Percentiles rank a stretch among this genome's conserved stretches.
Conservation (phyloP, 2,888 invertebrate species). For the Brenthis hecate region DNA sequence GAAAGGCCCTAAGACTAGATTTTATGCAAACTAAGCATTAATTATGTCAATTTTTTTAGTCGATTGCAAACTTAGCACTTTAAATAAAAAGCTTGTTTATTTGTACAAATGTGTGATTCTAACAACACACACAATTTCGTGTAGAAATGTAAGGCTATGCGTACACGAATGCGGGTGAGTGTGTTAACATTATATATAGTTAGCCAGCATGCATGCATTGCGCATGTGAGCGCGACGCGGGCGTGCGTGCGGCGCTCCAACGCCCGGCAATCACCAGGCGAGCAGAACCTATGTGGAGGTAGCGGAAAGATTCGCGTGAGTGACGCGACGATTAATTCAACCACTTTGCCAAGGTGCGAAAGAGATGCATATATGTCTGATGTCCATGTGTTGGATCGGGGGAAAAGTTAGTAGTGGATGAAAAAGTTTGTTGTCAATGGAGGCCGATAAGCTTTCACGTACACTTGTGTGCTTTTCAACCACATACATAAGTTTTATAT, state of each 20-base stretch:
- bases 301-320: slow-evolving; percentile 26
- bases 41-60: not conserved
- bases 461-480: slow-evolving; percentile 2
- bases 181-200: slow-evolving; percentile 24
- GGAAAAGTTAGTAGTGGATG: slow-evolving; percentile 27
- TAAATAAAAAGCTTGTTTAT: not conserved
- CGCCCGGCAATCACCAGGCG: slow-evolving; percentile 77
- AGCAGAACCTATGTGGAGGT: slow-evolving; percentile 49
- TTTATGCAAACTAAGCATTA: too few species aligned
- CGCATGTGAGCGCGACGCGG: slow-evolving; percentile 79
- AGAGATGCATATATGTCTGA: slow-evolving; percentile 42
- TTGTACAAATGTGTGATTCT: slow-evolving; percentile 12
- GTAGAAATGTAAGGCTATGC: slow-evolving; percentile 8
- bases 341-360: slow-evolving; percentile 40
- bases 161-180: slow-evolving; percentile 27
- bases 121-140: slow-evolving; percentile 17
- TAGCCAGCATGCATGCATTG: slow-evolving; percentile 51
- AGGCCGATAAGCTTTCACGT: slow-evolving; percentile 13
- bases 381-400: slow-evolving; percentile 15
- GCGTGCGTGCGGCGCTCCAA: slow-evolving; percentile 77
- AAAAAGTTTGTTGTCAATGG: slow-evolving; percentile 24
- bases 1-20: too few species aligned
- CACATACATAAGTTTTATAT: not conserved
- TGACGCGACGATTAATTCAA: not conserved
- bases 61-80: not conserved